A percentile compares a stretch with the other conserved stretches of the same genome.
These are phyloP conservation scores for Bos javanicus DNA, from an alignment of 2,113 vertebrate species.

Conservation along the genomic window DNA sequence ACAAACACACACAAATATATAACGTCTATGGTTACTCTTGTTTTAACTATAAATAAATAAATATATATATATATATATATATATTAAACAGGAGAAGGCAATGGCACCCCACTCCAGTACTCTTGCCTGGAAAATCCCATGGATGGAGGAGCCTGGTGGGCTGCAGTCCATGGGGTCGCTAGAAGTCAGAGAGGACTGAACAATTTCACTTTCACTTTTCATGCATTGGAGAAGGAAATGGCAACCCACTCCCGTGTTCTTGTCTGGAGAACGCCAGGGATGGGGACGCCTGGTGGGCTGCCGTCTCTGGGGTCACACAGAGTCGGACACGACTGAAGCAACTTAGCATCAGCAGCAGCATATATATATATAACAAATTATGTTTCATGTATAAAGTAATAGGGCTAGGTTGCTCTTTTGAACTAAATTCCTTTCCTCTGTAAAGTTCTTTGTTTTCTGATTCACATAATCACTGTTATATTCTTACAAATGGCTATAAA, in stretches of 20 bases:
- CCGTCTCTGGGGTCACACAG: fast-evolving
- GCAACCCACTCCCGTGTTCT: neutral
- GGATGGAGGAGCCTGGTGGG: neutral
- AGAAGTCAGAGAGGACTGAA: neutral
- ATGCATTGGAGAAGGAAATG: neutral
- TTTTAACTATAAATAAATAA: too few relatives aligned
- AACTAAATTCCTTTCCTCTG: neutral
- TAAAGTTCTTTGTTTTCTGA: neutral
- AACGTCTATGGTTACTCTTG: neutral
- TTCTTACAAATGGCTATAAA: neutral
- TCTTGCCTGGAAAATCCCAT: neutral
- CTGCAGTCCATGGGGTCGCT: neutral
- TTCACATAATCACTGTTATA: neutral
- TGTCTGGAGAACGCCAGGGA: neutral
- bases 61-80: too few relatives aligned
- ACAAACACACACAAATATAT: neutral
- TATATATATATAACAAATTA: neutral
- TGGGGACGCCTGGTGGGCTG: neutral
- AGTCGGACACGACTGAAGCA: fast-evolving
- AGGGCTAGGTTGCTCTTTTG: neutral
- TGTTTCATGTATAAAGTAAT: neutral
- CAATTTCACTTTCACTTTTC: neutral
- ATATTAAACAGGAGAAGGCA: neutral
- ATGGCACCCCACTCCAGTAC: neutral
- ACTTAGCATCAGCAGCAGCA: neutral